Evolutionary conservation across 2,113 vertebrate species (phyloP), one percentile per base, ranked within the genome.

Genomic region (Ciconia boyciana): DNA sequence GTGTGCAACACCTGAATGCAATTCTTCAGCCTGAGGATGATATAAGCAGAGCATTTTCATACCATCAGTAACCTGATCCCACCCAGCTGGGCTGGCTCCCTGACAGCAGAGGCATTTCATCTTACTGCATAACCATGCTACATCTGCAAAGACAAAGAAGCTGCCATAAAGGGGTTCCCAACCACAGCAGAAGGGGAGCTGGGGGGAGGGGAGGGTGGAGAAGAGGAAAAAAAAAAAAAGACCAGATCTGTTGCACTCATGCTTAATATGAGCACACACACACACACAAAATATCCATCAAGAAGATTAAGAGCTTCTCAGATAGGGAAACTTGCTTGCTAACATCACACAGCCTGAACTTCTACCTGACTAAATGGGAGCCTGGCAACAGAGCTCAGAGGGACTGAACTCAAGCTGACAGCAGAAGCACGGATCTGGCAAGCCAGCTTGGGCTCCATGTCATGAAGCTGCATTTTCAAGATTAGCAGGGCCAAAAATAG

Each of bases 1-100:
- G 81, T 91, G 95, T 79, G 68, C 78, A 95, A 95, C 97, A 98
- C 97, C 98, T 98, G 97, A 98, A 96, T 76, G 74, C 92, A 97
- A 96, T 98, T 97, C 97, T 95, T 98, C 96, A 97, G 93, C 95
- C 94, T 74, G 87, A 78, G 71, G 54, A 91, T 61, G 81, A 97
- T 96, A 91, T 46, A 90, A 87, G 83, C 64, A 74, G 70, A 83
- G 44, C 19, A 52, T 93, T 97, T 97, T 90, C 86, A 86, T 96
- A 91, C 96, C 97, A 95, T 89, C 55, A 64, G 96, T 95, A 97
- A 98, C 77, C 60, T 51, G 77, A 98, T 94, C 87, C 75, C 46
- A 52, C 93, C 92, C 97, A 98, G 97, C 96, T 98, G 97, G 91
- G 88, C 75, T 96, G 95, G 96, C 97, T 92, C 78, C 58, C 90